Evolutionary conservation across 2,113 vertebrate genomes (phyloP).

Genomic region (Xenopus borealis): DNA sequence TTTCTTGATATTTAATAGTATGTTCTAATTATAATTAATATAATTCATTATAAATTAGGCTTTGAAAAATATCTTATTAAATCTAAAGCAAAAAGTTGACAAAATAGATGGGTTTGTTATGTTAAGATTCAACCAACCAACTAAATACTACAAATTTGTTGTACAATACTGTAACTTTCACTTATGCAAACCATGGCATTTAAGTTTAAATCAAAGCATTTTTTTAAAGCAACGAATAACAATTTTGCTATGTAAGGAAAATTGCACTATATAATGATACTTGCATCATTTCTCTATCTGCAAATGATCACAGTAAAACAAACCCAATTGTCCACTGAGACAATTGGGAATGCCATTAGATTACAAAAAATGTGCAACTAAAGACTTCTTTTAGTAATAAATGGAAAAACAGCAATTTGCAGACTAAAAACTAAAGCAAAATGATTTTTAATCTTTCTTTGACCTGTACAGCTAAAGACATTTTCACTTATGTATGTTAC

Average conservation of each 20-base stretch:
- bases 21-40: too few relatives aligned
- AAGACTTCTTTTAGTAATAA: background rate
- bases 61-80: too few relatives aligned
- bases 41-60: too few relatives aligned
- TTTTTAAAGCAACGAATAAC: slow-evolving; percentile 1
- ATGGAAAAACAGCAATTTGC: background rate
- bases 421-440: background rate
- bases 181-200: slow-evolving; percentile 16
- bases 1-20: too few relatives aligned
- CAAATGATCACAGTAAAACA: slow-evolving; percentile 34
- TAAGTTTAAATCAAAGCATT: slow-evolving; percentile 6
- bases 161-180: background rate
- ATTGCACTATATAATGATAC: slow-evolving; percentile 15
- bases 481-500: background rate
- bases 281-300: slow-evolving; percentile 16
- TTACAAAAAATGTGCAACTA: background rate
- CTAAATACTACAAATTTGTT: too few relatives aligned
- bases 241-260: slow-evolving; percentile 30
- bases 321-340: slow-evolving; percentile 14
- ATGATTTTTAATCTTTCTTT: background rate
- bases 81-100: too few relatives aligned
- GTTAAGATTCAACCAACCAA: too few relatives aligned
- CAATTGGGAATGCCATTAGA: slow-evolving; percentile 16
- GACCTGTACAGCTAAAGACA: background rate
- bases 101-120: too few relatives aligned